Evolutionary conservation across 2,888 invertebrate species (phyloP).

Genomic region (Blera fallax): DNA sequence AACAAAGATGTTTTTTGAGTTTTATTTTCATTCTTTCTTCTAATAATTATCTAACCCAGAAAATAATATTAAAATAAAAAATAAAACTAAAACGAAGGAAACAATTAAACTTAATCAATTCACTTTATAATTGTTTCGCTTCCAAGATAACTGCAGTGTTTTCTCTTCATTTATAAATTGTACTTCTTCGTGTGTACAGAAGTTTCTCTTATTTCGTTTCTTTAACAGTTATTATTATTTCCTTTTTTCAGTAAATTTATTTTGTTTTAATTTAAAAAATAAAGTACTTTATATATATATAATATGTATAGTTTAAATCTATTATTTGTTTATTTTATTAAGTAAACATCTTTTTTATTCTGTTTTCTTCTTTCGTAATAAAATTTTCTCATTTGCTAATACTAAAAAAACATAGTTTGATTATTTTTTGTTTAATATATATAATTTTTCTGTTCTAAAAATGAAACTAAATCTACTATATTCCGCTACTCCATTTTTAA

Average conservation of each 20-base stretch:
- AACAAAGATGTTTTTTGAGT: conserved; percentile 41
- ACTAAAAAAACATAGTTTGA: conserved; percentile 64
- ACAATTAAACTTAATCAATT: conserved; percentile 49
- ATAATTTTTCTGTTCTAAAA: conserved; percentile 48
- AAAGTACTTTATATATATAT: conserved; percentile 57
- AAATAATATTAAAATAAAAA: conserved; percentile 13
- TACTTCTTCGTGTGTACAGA: conserved; percentile 30
- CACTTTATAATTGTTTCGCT: conserved; percentile 44
- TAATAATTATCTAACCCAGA: conserved; percentile 51
- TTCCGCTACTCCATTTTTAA: conserved; percentile 30
- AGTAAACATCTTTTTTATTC: conserved; percentile 51
- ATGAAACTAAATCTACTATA: conserved; percentile 58
- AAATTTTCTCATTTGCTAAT: conserved; percentile 57
- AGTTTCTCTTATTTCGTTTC: conserved; percentile 22
- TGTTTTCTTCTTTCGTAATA: conserved; percentile 45
- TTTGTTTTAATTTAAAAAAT: conserved; percentile 61
- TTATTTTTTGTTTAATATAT: conserved; percentile 37
- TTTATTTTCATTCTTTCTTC: conserved; percentile 45
- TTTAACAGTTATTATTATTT: conserved; percentile 40
- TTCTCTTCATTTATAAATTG: conserved; percentile 15
- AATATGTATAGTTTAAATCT: conserved; percentile 62
- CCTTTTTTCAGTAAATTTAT: conserved; percentile 31
- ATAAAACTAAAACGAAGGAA: conserved; percentile 29
- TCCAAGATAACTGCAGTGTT: conserved; percentile 36
- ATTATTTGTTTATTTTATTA: conserved; percentile 52